Conservation (phyloP, 2,797 vertebrate species). For the Coendou prehensilis region DNA sequence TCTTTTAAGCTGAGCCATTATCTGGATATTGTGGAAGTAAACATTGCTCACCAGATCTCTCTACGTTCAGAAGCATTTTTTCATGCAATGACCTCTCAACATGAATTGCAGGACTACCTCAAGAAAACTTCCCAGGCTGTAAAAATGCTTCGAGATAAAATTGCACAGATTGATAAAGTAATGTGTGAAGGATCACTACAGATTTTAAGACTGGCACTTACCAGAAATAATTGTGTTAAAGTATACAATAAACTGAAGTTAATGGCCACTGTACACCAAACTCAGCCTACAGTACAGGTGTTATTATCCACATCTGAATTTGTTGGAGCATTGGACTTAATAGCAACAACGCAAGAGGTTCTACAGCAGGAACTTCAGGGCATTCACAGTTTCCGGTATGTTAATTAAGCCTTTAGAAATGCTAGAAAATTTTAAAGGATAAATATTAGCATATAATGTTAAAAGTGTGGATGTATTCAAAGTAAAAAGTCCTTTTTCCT, state of each 20-base stretch:
- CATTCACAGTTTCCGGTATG: conserved; percentile 96
- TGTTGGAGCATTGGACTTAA: conserved; percentile 98
- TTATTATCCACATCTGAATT: conserved; percentile 98
- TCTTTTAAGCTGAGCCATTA: conserved; percentile 96
- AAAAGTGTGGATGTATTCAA: conserved; percentile 52
- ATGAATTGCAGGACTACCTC: conserved; percentile 98
- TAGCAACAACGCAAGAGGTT: conserved; percentile 98
- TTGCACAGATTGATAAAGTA: conserved; percentile 94
- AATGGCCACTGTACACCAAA: conserved; percentile 99
- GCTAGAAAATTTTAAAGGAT: conserved; percentile 53
- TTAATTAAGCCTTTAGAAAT: conserved; percentile 66
- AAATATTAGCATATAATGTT: conserved; percentile 55
- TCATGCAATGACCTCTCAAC: conserved; percentile 99
- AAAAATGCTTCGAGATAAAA: conserved; percentile 94
- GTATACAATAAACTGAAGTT: conserved; percentile 97
- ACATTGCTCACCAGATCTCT: conserved; percentile 99
- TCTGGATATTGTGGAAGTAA: conserved; percentile 99
- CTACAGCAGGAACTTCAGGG: conserved; percentile 99
- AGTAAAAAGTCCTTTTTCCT: conserved; percentile 69
- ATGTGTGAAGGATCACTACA: conserved; percentile 96
- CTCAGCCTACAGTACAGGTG: conserved; percentile 98
- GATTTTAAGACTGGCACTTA: conserved; percentile 93
- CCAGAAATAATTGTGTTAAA: conserved; percentile 95
- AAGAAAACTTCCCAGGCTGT: conserved; percentile 95
- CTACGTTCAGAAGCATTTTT: conserved; percentile 99